Percentiles rank a stretch among this genome's conserved stretches.
Conservation (phyloP, 1,140 invertebrate species). For the Ptiloglossa arizonensis region DNA sequence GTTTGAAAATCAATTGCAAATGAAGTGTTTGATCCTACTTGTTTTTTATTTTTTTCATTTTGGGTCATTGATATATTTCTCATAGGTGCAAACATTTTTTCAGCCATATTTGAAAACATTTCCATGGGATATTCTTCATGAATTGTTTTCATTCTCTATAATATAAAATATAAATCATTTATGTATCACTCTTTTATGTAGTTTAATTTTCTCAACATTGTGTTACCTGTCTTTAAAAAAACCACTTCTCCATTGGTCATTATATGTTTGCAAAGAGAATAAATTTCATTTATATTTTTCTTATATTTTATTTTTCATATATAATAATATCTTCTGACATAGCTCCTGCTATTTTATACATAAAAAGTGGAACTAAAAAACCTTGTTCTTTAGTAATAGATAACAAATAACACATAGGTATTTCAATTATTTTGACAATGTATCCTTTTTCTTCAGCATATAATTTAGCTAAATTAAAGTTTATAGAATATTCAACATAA, state of each 20-base stretch:
- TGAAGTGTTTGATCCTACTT: too few species aligned
- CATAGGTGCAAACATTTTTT: constrained; percentile 17
- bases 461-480: constrained; percentile 85
- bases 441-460: constrained; percentile 80
- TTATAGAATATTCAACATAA: constrained; percentile 86
- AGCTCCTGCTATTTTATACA: constrained; percentile 87
- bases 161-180: neutral
- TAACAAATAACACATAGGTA: neutral
- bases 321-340: constrained; percentile 86
- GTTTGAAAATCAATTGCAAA: neutral
- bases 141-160: constrained; percentile 8
- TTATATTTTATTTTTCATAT: too few species aligned
- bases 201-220: neutral
- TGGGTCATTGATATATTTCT: neutral
- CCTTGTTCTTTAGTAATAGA: constrained; percentile 80
- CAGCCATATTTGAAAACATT: constrained; percentile 5
- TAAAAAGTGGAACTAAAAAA: constrained; percentile 84
- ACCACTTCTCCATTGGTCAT: constrained; percentile 59
- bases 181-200: neutral
- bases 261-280: constrained; percentile 68
- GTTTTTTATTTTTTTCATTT: constrained; percentile 25
- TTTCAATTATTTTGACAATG: constrained; percentile 68
- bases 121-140: neutral
- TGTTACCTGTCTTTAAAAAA: constrained; percentile 64
- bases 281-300: constrained; percentile 81